These are phyloP conservation scores for Trypoxylon attenuatum DNA, from an alignment of 2,888 invertebrate genomes.

Conservation along the genomic window DNA sequence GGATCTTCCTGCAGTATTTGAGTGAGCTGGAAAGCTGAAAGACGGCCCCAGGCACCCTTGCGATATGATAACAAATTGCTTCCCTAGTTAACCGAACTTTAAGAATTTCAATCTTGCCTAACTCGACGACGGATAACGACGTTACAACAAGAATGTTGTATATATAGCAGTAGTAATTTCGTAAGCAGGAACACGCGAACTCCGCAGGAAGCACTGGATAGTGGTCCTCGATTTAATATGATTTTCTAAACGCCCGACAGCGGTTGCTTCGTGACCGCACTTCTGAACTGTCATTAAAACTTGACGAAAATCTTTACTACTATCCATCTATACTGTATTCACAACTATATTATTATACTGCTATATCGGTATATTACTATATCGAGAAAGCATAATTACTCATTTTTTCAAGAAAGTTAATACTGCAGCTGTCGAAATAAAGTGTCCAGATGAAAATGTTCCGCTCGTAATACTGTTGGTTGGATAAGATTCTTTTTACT, in stretches of 20 bases:
- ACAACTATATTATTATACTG: no score
- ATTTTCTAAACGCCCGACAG: slow-evolving; percentile 54
- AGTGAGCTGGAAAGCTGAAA: no score
- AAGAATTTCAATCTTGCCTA: background rate
- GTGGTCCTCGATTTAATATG: slow-evolving; percentile 44
- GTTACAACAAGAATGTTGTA: slow-evolving; percentile 1
- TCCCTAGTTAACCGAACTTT: slow-evolving; percentile 1
- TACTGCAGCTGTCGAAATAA: no score
- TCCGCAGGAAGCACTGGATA: slow-evolving; percentile 6
- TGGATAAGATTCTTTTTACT: background rate
- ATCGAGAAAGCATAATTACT: no score
- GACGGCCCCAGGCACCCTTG: no score
- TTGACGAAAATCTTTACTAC: slow-evolving; percentile 55
- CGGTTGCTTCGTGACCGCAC: slow-evolving; percentile 40
- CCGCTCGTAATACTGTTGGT: slow-evolving; percentile 4
- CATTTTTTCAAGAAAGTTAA: no score
- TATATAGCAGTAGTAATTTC: slow-evolving; percentile 9
- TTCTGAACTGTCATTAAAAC: slow-evolving; percentile 64
- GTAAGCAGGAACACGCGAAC: slow-evolving; percentile 5
- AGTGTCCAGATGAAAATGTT: no score
- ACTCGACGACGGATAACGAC: background rate
- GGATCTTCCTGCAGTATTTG: no score
- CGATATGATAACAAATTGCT: background rate
- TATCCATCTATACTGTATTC: slow-evolving; percentile 8
- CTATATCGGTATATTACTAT: no score